phyloP scores from a whole-genome alignment of 2,888 invertebrate genomes.

The Orthosia gothica region DNA sequence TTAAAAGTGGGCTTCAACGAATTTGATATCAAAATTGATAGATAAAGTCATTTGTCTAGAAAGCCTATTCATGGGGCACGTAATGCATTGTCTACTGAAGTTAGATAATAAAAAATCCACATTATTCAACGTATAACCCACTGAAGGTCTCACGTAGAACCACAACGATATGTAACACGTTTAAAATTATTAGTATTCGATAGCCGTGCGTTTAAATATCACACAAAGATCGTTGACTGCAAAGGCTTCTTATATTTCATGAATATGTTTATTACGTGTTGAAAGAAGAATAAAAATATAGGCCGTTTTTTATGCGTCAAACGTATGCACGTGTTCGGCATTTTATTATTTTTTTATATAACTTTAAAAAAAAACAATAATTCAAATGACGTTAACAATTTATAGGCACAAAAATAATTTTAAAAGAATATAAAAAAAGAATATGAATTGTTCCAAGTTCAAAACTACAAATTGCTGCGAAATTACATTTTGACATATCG shows the following conservation, averaged over 20 bases:
- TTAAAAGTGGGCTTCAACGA: background rate
- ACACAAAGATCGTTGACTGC: constrained; percentile 62
- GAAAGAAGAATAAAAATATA: constrained; percentile 41
- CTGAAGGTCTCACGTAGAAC: constrained; percentile 71
- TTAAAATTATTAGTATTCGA: constrained; percentile 62
- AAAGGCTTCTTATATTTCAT: constrained; percentile 51
- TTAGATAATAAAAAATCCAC: constrained; percentile 69
- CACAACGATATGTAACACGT: constrained; percentile 54
- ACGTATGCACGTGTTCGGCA: constrained; percentile 7
- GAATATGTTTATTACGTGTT: constrained; percentile 38
- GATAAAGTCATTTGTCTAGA: constrained; percentile 28
- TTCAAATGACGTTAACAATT: background rate
- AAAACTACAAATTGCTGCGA: constrained; percentile 36
- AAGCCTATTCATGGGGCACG: constrained; percentile 38
- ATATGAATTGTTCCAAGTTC: constrained; percentile 24
- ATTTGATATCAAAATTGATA: constrained; percentile 2
- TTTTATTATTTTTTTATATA: background rate
- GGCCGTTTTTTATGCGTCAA: constrained; percentile 31
- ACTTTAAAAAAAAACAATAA: background rate
- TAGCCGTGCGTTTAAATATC: constrained; percentile 36
- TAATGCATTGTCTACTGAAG: constrained; percentile 65
- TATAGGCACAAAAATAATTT: background rate
- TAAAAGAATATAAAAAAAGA: constrained; percentile 18
- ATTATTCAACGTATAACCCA: constrained; percentile 71
- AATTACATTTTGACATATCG: constrained; percentile 29